phyloP scores from a whole-genome alignment of 2,113 vertebrate species.

The Protobothrops flavoviridis region DNA sequence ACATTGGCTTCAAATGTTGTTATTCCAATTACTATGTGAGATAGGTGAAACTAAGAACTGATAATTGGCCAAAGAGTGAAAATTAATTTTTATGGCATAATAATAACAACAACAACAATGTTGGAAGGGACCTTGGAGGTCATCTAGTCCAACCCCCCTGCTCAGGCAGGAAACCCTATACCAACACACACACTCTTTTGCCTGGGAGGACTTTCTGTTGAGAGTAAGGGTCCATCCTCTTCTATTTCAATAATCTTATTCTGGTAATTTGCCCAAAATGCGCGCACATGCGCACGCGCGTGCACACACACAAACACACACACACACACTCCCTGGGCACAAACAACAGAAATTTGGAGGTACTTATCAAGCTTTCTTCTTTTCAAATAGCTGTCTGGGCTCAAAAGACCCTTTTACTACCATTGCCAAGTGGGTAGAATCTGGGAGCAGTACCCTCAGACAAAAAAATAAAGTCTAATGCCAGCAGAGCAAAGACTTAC shows the following conservation, averaged over 20 bases:
- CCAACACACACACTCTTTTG: neutral
- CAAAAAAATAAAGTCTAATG: neutral
- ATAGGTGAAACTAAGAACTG: neutral
- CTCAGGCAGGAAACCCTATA: no score
- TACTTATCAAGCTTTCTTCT: neutral
- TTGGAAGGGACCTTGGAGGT: no score
- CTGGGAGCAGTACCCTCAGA: neutral
- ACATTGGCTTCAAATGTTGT: neutral
- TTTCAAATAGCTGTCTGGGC: neutral
- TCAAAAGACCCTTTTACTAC: neutral
- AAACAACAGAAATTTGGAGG: neutral
- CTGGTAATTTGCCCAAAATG: neutral
- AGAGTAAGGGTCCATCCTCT: neutral
- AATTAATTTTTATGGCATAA: neutral
- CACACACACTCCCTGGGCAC: neutral
- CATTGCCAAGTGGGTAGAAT: neutral
- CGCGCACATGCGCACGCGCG: no score
- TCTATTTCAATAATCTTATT: neutral
- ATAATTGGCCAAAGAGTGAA: neutral
- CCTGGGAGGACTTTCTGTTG: neutral
- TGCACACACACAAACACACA: no score
- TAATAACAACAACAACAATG: no score
- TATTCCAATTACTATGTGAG: neutral
- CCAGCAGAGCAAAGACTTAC: neutral
- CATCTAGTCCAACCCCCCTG: no score